Percentiles rank a stretch among this genome's conserved stretches.
phyloP scores from a whole-genome alignment of 2,113 vertebrate genomes.

The Carlito syrichta region DNA sequence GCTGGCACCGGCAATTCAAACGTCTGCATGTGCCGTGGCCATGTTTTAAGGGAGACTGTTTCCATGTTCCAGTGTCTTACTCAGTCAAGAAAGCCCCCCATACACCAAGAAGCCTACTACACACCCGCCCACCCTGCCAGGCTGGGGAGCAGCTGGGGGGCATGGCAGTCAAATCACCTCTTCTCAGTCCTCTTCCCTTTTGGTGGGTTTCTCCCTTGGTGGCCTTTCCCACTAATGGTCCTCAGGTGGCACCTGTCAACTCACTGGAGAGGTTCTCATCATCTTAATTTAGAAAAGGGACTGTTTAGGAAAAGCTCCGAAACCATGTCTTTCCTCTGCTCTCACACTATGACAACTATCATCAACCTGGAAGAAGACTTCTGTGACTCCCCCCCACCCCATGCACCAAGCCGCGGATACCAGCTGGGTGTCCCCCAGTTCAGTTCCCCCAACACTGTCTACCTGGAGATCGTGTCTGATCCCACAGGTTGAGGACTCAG shows the following conservation, averaged over 20 bases:
- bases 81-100: background rate
- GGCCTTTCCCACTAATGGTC: background rate
- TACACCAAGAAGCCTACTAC: background rate
- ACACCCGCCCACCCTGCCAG: background rate
- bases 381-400: too few relatives aligned
- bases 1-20: background rate
- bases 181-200: background rate
- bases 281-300: background rate
- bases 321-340: too few relatives aligned
- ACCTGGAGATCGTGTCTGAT: too few relatives aligned
- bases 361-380: too few relatives aligned
- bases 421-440: too few relatives aligned
- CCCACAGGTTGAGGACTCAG: too few relatives aligned
- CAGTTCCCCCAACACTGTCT: too few relatives aligned
- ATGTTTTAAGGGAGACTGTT: background rate
- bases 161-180: background rate
- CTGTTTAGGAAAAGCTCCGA: too few relatives aligned
- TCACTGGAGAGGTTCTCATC: background rate
- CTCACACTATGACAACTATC: too few relatives aligned
- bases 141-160: background rate
- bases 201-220: background rate
- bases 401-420: too few relatives aligned
- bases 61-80: rapidly evolving
- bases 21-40: background rate
- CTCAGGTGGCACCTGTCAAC: background rate